Conservation (phyloP, 2,797 vertebrate genomes). For the Nasua narica region DNA sequence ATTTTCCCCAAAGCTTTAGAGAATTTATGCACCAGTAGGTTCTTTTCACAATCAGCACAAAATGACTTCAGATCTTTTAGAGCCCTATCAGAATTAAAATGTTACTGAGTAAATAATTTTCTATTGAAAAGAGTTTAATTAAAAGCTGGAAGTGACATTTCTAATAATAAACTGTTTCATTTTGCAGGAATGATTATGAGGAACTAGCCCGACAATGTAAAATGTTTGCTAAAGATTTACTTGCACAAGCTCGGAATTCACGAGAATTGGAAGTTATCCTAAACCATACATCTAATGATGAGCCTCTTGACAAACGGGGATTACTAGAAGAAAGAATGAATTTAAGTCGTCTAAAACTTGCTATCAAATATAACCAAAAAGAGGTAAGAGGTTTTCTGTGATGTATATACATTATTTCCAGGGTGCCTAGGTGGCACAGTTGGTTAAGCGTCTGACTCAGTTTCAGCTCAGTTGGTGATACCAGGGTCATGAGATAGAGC, state of each 20-base stretch:
- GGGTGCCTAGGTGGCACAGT: neutral
- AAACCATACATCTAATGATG: constrained; percentile 96
- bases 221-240: constrained; percentile 98
- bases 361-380: constrained; percentile 99
- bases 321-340: constrained; percentile 98
- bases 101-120: neutral
- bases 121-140: constrained; percentile 16
- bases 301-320: constrained; percentile 94
- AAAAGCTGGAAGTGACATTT: neutral
- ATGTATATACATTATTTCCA: neutral
- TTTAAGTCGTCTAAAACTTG: constrained; percentile 96
- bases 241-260: constrained; percentile 98
- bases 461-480: neutral
- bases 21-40: neutral
- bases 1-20: neutral
- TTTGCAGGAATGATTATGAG: constrained; percentile 96
- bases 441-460: neutral
- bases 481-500: neutral
- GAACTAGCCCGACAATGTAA: constrained; percentile 98
- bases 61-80: neutral
- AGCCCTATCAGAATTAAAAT: constrained; percentile 38
- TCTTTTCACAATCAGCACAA: neutral
- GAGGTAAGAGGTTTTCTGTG: constrained; percentile 86
- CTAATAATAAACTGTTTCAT: constrained; percentile 37
- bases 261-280: constrained; percentile 98